phyloP scores from a whole-genome alignment of 37 sponge, comb jelly and placozoan genomes.

The Chondrilla cf. caribensis region DNA sequence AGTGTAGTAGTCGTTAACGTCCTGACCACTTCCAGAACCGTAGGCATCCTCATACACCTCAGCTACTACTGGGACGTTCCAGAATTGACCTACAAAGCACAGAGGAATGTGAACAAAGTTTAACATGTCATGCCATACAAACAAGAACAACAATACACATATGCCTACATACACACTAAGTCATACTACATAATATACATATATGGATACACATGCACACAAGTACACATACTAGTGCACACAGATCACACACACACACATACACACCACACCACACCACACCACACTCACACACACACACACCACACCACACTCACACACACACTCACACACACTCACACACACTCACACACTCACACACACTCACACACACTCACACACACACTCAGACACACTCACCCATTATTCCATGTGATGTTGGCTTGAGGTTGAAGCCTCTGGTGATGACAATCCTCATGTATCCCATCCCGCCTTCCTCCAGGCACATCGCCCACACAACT shows the following conservation, averaged over 20 bases:
- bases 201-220: too few relatives aligned
- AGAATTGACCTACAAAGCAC: slow-evolving; percentile 14
- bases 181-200: too few relatives aligned
- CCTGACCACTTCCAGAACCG: slow-evolving; percentile 9
- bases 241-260: not conserved
- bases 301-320: too few relatives aligned
- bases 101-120: too few relatives aligned
- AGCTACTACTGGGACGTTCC: not conserved
- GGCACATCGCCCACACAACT: slow-evolving; percentile 13
- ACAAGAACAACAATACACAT: not conserved
- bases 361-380: not conserved
- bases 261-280: not conserved
- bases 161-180: too few relatives aligned
- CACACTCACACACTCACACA: too few relatives aligned
- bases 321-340: too few relatives aligned
- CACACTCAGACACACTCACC: not conserved
- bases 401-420: slow-evolving; percentile 8
- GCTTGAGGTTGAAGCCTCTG: not conserved
- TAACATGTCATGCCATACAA: too few relatives aligned
- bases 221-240: too few relatives aligned
- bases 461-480: not conserved
- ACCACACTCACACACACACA: not conserved
- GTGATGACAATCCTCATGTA: not conserved
- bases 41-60: not conserved
- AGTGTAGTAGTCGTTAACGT: not conserved